Conservation (phyloP, 2,113 vertebrate species). For the Phrynosoma blainvillii region DNA sequence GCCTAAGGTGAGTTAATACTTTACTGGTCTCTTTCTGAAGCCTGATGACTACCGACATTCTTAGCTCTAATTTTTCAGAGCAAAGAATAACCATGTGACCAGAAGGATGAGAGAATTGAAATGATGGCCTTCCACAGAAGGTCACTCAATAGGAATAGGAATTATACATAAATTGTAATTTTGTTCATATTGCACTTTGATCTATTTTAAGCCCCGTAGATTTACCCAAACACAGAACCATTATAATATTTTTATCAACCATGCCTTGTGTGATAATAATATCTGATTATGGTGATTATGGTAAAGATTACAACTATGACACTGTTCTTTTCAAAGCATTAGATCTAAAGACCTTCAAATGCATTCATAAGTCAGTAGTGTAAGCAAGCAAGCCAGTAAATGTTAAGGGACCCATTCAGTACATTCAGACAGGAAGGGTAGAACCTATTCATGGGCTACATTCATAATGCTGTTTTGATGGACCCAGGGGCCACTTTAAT, state of each 20-base stretch:
- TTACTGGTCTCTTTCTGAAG: rapidly evolving
- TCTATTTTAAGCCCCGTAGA: not conserved
- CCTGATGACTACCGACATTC: not conserved
- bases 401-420: not conserved
- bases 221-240: not conserved
- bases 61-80: not conserved
- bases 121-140: not conserved
- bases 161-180: not conserved
- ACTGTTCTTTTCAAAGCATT: not conserved
- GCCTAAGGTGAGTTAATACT: not conserved
- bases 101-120: rapidly evolving
- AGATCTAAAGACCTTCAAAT: not conserved
- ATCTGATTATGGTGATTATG: not conserved
- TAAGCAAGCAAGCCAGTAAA: not conserved
- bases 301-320: not conserved
- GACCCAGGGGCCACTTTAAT: too few species aligned
- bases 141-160: not conserved
- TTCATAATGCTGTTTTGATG: too few species aligned
- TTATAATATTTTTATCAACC: not conserved
- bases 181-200: not conserved
- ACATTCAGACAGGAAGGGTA: not conserved
- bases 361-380: not conserved
- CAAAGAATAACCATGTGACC: not conserved
- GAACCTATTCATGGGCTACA: too few species aligned
- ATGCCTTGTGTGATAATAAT: not conserved